These are phyloP conservation scores for Pelobates fuscus DNA, from an alignment of 2,113 vertebrate species.

Conservation along the genomic window DNA sequence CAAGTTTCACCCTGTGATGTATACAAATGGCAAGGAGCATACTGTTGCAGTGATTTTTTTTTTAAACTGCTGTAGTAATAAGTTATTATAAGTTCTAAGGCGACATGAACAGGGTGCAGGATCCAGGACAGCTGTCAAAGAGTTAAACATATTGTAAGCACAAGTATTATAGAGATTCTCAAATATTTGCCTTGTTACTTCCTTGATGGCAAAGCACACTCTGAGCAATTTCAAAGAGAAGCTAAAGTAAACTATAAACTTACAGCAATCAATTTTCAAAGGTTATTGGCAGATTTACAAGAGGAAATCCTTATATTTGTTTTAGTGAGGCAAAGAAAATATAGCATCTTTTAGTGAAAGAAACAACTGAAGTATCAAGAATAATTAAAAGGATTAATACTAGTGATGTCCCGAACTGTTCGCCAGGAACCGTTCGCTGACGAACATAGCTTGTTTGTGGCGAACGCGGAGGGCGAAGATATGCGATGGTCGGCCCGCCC, in stretches of 20 bases:
- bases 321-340: not conserved
- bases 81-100: no score
- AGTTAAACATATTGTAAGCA: not conserved
- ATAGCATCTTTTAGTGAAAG: not conserved
- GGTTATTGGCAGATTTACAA: not conserved
- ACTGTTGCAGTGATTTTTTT: no score
- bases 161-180: constrained; percentile 2
- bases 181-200: constrained; percentile 33
- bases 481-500: no score
- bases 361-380: not conserved
- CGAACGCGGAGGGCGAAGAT: no score
- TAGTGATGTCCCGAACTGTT: no score
- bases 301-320: constrained; percentile 7
- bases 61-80: no score
- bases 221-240: not conserved
- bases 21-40: no score
- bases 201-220: not conserved
- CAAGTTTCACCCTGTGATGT: no score
- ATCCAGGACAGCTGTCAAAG: not conserved
- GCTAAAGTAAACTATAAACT: constrained; percentile 11
- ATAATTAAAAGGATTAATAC: not conserved
- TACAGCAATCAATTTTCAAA: constrained; percentile 13
- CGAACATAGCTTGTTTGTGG: no score
- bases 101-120: no score
- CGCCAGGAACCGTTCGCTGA: no score